Evolutionary conservation across 2,888 invertebrate species (phyloP), one percentile per base, ranked within the genome.

Genomic region (Barypeithes pellucidus): DNA sequence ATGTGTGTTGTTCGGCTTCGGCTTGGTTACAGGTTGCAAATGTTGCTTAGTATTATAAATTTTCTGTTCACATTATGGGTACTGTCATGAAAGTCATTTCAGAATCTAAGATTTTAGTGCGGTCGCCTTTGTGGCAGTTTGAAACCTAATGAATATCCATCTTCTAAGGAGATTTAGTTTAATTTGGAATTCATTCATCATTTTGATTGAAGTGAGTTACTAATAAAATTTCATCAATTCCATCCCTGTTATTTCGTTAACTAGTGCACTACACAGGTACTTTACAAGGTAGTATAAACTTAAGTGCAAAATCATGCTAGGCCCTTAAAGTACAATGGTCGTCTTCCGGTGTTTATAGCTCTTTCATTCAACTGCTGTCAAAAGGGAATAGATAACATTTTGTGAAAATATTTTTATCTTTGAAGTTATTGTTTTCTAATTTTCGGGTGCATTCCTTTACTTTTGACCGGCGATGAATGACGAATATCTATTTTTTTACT

Each of bases 261-360:
- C 67, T 57, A 67, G 57, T 52, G 57, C 57, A 60, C 66, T 41
- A 62, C 47, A 60, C 60, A 72, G 60, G 65, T 72, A 66, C 60
- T 70, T 57, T 57, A 65, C 45, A 43, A 71, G 72, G 59, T 66
- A 66, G 66, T 47, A 85, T 84, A 84, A 84, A 84, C 75, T 84
- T 85, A 84, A 85, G 85, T 85, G 85, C 85, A 85, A 84, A 85
- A 83, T 84, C 85, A 83, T 85, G 85, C 84, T 84, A 79, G 73
- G 75, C 76, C 79, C 80, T 72, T 65, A 50, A 67, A 57, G 47
- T 59, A 72, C 70, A 71, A 75, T 67, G 67, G 72, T 54, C 52
- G 43, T 62, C 75, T 75, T 75, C 75, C 75, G 75, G 75, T 68
- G 67, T 72, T 65, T 74, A 68, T 68, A 33, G 59, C 54, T 29